Evolutionary conservation across 2,113 vertebrate species (phyloP), one percentile per base, ranked within the genome.

Genomic region (Erythrocebus patas): DNA sequence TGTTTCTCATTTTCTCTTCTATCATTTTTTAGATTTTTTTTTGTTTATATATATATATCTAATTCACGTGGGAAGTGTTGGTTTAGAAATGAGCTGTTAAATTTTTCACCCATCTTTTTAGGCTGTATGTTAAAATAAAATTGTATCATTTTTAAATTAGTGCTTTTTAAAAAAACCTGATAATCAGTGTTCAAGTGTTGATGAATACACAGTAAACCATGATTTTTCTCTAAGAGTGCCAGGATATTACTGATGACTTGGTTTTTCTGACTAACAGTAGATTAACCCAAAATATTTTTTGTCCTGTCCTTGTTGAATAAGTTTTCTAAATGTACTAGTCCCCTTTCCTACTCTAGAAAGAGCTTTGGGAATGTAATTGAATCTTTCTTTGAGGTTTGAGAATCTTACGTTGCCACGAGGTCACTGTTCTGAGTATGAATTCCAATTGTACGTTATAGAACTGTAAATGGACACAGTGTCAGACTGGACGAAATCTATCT

Each of bases 31-130:
- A 50, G 32, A 52, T 50, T 81, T 61, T 73, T 79, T 86, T 70
- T 81, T 72, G n/a, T 50, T 14, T 50, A 50, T 50, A 50, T 48
- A 48, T 48, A 48, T 50, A 12, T 81, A 45, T 40, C 64, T 40
- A 57, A 93, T 82, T 86, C 68, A 50, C n/a, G 50, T 75, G 75
- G 23, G 22, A 93, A 96, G 48, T 55, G 2, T 91, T 95, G 27
- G 40, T 88, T 96, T 97, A 61, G 61, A 95, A 97, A 89, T 70
- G 61, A 95, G 35, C 35, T 96, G 23, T 95, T 96, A 38, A 90
- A 73, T n/a, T 81, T 93, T 92, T 95, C 87, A 93, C 52, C 27
- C 20, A 38, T 93, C 45, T 73, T 81, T 93, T 76, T 83, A 95
- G 61, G 18, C 30, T 70, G 10, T 66, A 80, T 43, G 13, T 43